Percentiles rank a stretch among this genome's conserved stretches.
phyloP scores from a whole-genome alignment of 1,140 invertebrate species.

The Phymastichus coffea region DNA sequence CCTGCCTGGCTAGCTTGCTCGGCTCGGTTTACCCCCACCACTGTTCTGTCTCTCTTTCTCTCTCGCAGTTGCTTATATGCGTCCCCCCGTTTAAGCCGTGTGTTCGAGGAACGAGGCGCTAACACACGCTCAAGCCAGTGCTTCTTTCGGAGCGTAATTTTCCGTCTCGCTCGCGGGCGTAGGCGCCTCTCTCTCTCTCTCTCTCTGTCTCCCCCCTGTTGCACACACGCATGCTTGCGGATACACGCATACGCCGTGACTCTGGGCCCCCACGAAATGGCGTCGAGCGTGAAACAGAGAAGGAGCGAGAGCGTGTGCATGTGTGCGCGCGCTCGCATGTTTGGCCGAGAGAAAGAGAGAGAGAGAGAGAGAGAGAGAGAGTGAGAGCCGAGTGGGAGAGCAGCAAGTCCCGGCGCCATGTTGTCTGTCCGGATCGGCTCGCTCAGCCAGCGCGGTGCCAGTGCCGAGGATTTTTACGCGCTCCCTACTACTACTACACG shows the following conservation, averaged over 20 bases:
- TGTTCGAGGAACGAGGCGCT: background rate
- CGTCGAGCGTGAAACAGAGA: too few relatives aligned
- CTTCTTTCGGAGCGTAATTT: conserved; percentile 19
- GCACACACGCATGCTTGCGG: background rate
- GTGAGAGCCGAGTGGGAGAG: conserved; percentile 30
- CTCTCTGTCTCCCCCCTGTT: background rate
- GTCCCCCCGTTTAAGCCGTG: background rate
- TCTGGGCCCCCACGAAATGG: background rate
- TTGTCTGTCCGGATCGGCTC: conserved; percentile 51
- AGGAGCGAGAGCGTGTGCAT: too few relatives aligned
- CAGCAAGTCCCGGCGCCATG: conserved; percentile 46
- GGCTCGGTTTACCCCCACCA: background rate
- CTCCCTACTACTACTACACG: background rate
- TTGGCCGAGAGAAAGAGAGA: conserved; percentile 6
- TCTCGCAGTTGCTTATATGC: background rate
- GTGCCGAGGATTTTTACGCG: conserved; percentile 48
- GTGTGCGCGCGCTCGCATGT: background rate
- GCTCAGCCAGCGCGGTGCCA: conserved; percentile 52
- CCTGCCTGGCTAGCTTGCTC: conserved; percentile 28
- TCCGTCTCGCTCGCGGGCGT: conserved; percentile 5
- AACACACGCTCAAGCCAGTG: conserved; percentile 20
- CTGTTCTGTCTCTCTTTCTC: background rate
- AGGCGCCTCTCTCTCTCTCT: conserved; percentile 17
- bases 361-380: background rate
- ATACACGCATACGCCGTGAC: background rate